Base-by-base conservation (phyloP, 2,797 vertebrate genomes). In the Platalea minor region DNA sequence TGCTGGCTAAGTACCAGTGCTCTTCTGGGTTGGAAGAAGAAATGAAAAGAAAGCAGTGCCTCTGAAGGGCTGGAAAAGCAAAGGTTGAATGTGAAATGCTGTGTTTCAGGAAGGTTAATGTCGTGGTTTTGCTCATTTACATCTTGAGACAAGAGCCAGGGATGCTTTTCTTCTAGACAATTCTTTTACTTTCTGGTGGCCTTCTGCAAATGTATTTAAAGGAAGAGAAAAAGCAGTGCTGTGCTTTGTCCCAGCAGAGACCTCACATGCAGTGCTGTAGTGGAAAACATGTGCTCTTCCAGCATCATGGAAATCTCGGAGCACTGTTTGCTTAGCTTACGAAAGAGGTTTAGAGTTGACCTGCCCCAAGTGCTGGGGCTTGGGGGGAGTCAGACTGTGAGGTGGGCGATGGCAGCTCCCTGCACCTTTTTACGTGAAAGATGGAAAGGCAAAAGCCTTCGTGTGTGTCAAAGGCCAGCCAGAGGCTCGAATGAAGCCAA, bases 281-380 rank as follows among this genome's bases (percentile, higher is more conserved):
- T 77, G 90, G 89, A 82, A 90, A 96, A 92, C 89, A 73, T 5
- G 41, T 81, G 87, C 77, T 94, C n/a, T 57, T 46, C 26, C 88
- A 67, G 51, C 23, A 48, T 15, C 74, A 16, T 0, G 13, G 81
- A 75, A 75, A 51, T 37, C 31, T 31, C 2, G 0, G 69, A 28
- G 61, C 35, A 7, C 64, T n/a, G 41, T 45, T 72, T 63, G 25
- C 60, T 50, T 48, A 81, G 78, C 63, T 78, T 1, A 10, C 0
- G 4, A 26, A 26, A 59, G 59, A 18, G 24, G 6, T 23, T 57
- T 46, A 91, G 70, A 63, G 77, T 10, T 83, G 89, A 15, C 54
- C 85, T 86, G n/a, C 80, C 90, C 61, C 45, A 2, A 3, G 29
- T 7, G 63, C 64, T 61, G 83, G 43, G 24, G 68, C n/a, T 50